A percentile compares a stretch with the other conserved stretches of the same genome.
Evolutionary conservation across 2,113 vertebrate species (phyloP).

Genomic region (Petromus typicus): DNA sequence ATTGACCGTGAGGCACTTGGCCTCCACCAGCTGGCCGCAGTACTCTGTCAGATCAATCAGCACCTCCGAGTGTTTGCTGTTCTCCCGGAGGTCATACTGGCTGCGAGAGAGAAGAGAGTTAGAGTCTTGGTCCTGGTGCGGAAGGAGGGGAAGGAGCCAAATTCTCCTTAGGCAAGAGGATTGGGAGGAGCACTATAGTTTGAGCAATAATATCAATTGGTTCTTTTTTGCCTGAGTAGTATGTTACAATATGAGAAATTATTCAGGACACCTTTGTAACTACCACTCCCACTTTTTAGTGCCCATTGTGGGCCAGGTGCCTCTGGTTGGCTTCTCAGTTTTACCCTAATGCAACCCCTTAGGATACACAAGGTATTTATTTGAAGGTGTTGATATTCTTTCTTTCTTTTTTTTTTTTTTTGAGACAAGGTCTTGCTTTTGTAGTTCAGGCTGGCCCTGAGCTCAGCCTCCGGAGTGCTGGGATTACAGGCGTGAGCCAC

Average conservation of each 20-base stretch:
- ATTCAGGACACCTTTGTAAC: too few species aligned
- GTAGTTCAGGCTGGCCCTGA: too few species aligned
- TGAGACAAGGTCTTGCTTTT: too few species aligned
- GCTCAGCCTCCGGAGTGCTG: too few species aligned
- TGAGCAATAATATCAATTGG: too few species aligned
- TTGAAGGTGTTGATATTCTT: conserved; percentile 1
- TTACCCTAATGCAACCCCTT: background rate
- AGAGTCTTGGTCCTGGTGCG: background rate
- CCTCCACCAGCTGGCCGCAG: conserved; percentile 98
- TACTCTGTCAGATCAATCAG: conserved; percentile 98
- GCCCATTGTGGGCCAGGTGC: background rate
- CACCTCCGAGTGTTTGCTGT: conserved; percentile 96
- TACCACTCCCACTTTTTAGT: background rate
- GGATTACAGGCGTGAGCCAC: too few species aligned
- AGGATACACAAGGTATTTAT: background rate
- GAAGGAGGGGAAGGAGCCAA: background rate
- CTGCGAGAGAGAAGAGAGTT: conserved; percentile 83
- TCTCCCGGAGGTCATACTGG: conserved; percentile 98
- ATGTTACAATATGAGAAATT: too few species aligned
- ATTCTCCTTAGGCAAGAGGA: background rate
- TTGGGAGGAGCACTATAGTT: background rate
- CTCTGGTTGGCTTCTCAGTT: background rate
- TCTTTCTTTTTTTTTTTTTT: background rate
- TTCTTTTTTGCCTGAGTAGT: too few species aligned
- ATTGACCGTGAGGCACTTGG: conserved; percentile 98